Conservation (phyloP, 1,140 invertebrate genomes). For the Vanessa tameamea region DNA sequence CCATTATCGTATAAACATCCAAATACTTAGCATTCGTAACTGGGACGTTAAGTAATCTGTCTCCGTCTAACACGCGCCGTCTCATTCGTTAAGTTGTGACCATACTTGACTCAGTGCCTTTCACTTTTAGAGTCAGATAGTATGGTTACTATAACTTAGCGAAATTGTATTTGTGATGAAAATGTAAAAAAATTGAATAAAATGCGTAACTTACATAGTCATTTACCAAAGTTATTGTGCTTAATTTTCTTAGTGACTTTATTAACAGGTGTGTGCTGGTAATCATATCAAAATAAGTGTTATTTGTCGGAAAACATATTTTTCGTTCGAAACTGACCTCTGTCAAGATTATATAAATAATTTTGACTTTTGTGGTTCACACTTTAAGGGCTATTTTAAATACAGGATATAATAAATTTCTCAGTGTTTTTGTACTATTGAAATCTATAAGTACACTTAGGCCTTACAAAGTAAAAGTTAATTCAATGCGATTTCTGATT, state of each 20-base stretch:
- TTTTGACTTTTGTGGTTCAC: background rate
- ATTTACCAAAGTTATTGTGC: slow-evolving; percentile 60
- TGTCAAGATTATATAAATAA: background rate
- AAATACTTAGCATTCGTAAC: slow-evolving; percentile 13
- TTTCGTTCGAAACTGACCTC: background rate
- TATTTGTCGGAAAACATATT: background rate
- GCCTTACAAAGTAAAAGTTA: background rate
- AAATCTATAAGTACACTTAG: background rate
- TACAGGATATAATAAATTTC: background rate
- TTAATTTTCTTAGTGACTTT: slow-evolving; percentile 51
- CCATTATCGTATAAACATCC: slow-evolving; percentile 10
- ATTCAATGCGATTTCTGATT: background rate
- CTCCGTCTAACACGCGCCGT: slow-evolving; percentile 46
- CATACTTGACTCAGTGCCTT: slow-evolving; percentile 52
- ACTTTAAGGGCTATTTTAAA: background rate
- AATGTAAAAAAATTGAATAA: slow-evolving; percentile 42
- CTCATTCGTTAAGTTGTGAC: slow-evolving; percentile 48
- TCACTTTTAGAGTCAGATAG: slow-evolving; percentile 52
- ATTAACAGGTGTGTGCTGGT: slow-evolving; percentile 49
- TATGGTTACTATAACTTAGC: slow-evolving; percentile 30
- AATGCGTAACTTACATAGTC: slow-evolving; percentile 56
- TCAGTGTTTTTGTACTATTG: background rate
- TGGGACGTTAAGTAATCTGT: slow-evolving; percentile 16
- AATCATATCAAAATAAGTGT: background rate
- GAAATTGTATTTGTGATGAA: slow-evolving; percentile 18